A percentile compares a stretch with the other conserved stretches of the same genome.
These are phyloP conservation scores for Ondatra zibethicus DNA, from an alignment of 2,113 vertebrate species.

Conservation along the genomic window DNA sequence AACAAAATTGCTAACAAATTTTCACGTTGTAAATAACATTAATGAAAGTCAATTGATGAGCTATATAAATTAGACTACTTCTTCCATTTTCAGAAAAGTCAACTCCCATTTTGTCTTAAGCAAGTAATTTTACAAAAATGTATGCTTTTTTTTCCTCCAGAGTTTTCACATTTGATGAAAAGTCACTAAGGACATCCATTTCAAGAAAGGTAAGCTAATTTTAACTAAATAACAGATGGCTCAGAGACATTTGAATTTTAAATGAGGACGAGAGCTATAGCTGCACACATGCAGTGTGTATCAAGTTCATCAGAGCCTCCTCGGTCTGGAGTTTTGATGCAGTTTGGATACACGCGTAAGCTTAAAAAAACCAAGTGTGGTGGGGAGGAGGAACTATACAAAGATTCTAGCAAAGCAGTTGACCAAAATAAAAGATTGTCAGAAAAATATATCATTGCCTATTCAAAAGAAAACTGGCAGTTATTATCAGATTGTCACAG, in stretches of 20 bases:
- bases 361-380: background rate
- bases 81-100: background rate
- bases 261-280: background rate
- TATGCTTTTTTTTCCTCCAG: background rate
- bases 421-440: background rate
- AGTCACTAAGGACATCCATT: constrained; percentile 23
- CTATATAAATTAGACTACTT: background rate
- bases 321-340: background rate
- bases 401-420: background rate
- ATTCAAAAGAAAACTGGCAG: background rate
- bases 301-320: background rate
- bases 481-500: background rate
- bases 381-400: background rate
- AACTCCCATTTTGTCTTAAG: constrained; percentile 38
- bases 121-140: background rate
- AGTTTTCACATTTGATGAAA: constrained; percentile 48
- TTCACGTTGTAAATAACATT: background rate
- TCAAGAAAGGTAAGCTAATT: constrained; percentile 48
- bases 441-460: background rate
- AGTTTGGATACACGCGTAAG: background rate
- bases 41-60: constrained; percentile 4
- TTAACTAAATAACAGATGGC: constrained; percentile 41
- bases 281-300: background rate
- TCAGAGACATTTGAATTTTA: constrained; percentile 43
- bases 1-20: constrained; percentile 10